Base-by-base conservation (phyloP, 2,113 vertebrate genomes). In the Loxodonta africana region DNA sequence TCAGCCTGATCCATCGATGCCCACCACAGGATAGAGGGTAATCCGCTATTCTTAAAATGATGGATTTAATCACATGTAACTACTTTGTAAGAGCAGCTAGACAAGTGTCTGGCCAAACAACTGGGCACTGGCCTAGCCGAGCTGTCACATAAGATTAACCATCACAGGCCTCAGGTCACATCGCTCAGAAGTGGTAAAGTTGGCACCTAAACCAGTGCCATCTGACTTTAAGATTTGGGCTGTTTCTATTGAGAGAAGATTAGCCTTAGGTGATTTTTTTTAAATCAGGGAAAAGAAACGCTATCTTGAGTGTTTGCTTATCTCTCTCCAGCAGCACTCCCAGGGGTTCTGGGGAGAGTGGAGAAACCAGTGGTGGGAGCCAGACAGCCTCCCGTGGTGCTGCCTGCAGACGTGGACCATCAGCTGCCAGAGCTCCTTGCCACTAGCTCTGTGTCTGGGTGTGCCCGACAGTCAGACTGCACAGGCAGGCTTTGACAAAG, bases 251-350 rank as follows among this genome's bases (percentile, higher is more conserved):
- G 46, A 90, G 44, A 65, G n/a, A 80, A 93, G 83, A 84, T 83
- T 60, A 83, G 86, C 63, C 65, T 20, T 53, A 81, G 73, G 48
- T 53, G 10, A 14, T 28, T 80, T 83, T 78, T 44, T 91, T n/a
- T 23, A 44, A 18, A 57, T 73, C 87, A 60, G 46, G 65, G 76
- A 80, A 80, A 76, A 91, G 83, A 89, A 92, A 81, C 3, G 8
- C 69, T 65, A 76, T 92, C 48, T n/a, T 11, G 14, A 44, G 84
- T 51, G 78, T 91, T 84, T 88, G 95, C 85, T 95, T 94, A 48
- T 95, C 96, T 95, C 87, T 87, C 86, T 84, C 62, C 12, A 30
- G 92, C 92, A 84, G 76, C 1, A 0, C 62, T 53, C 88, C 94
- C 88, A 67, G 90, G 92, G 77, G 82, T 85, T 53, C 60, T 7